These are phyloP conservation scores for Dendrocincla tyrannina DNA, from an alignment of 2,797 vertebrate genomes.

Conservation along the genomic window DNA sequence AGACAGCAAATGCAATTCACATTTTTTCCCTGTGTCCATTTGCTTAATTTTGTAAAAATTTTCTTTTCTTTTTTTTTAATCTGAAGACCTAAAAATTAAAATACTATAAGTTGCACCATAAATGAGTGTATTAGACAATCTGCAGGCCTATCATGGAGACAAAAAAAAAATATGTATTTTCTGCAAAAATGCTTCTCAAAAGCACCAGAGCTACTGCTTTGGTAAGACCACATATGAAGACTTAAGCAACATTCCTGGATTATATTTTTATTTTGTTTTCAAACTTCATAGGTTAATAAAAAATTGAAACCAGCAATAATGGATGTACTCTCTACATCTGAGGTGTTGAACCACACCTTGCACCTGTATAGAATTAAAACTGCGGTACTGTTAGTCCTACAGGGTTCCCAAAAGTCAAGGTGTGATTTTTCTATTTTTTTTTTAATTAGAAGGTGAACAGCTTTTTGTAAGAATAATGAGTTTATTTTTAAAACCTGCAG, in stretches of 20 bases:
- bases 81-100: not conserved
- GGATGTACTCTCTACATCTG: not conserved
- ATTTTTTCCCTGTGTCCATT: not conserved
- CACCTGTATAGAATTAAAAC: not conserved
- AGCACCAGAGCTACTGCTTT: not conserved
- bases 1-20: not conserved
- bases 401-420: not conserved
- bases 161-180: not conserved
- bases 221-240: not conserved
- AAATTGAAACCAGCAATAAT: not conserved
- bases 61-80: not conserved
- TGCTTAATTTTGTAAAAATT: not conserved
- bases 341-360: not conserved
- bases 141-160: not conserved
- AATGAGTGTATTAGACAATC: too few relatives aligned
- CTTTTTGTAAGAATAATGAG: not conserved
- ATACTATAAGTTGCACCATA: not conserved
- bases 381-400: not conserved
- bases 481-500: not conserved
- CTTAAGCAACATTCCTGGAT: not conserved
- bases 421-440: too few relatives aligned
- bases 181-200: not conserved
- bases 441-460: not conserved
- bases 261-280: not conserved
- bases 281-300: not conserved